A percentile compares a stretch with the other conserved stretches of the same genome.
These are phyloP conservation scores for Cheumatopsyche charites DNA, from an alignment of 1,140 invertebrate genomes.

Conservation along the genomic window DNA sequence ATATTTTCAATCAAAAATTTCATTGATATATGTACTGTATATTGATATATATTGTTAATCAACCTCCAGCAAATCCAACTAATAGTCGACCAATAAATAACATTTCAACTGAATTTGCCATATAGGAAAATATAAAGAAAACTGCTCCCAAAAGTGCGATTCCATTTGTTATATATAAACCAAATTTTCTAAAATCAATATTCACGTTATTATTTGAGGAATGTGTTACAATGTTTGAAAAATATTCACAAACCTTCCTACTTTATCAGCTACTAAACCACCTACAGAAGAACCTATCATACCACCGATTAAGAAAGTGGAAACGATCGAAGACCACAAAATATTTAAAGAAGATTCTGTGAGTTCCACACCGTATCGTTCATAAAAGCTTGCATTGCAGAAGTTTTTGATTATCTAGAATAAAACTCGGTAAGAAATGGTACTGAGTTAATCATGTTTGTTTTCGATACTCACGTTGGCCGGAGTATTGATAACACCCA, in stretches of 20 bases:
- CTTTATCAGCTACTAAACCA: constrained; percentile 71
- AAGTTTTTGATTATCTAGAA: constrained; percentile 73
- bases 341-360: constrained; percentile 63
- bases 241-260: constrained; percentile 66
- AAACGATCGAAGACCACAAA: constrained; percentile 80
- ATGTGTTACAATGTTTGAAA: not conserved
- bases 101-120: constrained; percentile 73
- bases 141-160: constrained; percentile 66
- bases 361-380: constrained; percentile 63
- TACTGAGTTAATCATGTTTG: too few species aligned
- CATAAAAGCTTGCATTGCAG: constrained; percentile 70
- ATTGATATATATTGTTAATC: too few species aligned
- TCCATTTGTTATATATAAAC: constrained; percentile 59
- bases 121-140: constrained; percentile 66
- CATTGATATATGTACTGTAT: too few species aligned
- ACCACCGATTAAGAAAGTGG: constrained; percentile 80
- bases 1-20: constrained; percentile 35
- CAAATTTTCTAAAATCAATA: constrained; percentile 56
- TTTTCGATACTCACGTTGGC: constrained; percentile 74
- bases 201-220: constrained; percentile 20
- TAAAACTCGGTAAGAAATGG: too few species aligned
- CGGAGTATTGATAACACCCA: constrained; percentile 87
- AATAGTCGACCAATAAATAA: constrained; percentile 75
- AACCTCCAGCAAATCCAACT: constrained; percentile 72
- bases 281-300: constrained; percentile 74